Evolutionary conservation across 2,888 invertebrate species (phyloP).

Genomic region (Catonia carolina): DNA sequence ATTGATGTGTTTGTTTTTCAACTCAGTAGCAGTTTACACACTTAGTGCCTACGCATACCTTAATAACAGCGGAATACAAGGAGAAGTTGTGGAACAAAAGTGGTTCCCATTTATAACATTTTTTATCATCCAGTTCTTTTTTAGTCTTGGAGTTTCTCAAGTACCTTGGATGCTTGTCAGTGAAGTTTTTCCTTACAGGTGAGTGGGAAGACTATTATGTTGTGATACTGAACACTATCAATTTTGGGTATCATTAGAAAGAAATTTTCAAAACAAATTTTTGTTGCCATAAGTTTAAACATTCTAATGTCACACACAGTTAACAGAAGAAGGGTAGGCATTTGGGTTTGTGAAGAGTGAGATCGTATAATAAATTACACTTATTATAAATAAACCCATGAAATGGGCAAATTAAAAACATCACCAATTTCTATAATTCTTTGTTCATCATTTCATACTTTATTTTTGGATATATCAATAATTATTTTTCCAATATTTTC

Average conservation of each 20-base stretch:
- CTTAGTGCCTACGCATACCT: constrained; percentile 45
- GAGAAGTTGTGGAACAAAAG: constrained; percentile 41
- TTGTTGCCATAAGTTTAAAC: neutral
- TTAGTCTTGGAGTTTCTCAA: constrained; percentile 42
- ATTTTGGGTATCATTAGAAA: no score
- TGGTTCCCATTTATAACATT: constrained; percentile 44
- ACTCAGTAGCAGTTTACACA: constrained; percentile 42
- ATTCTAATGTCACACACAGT: neutral
- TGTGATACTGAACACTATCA: no score
- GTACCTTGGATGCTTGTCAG: constrained; percentile 53
- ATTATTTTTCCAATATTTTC: no score
- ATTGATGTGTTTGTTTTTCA: constrained; percentile 44
- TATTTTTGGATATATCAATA: no score
- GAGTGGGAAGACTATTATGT: no score
- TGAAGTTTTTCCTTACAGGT: constrained; percentile 54
- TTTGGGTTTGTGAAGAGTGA: no score
- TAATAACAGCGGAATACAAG: constrained; percentile 14
- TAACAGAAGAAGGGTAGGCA: no score
- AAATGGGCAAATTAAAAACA: no score
- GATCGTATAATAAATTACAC: no score
- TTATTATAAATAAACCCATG: no score
- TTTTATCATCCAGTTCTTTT: constrained; percentile 43
- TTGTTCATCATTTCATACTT: no score
- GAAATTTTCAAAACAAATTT: neutral
- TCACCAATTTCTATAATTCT: no score